These are phyloP conservation scores for Glaucidium brasilianum DNA, from an alignment of 2,113 vertebrate species.

Conservation along the genomic window DNA sequence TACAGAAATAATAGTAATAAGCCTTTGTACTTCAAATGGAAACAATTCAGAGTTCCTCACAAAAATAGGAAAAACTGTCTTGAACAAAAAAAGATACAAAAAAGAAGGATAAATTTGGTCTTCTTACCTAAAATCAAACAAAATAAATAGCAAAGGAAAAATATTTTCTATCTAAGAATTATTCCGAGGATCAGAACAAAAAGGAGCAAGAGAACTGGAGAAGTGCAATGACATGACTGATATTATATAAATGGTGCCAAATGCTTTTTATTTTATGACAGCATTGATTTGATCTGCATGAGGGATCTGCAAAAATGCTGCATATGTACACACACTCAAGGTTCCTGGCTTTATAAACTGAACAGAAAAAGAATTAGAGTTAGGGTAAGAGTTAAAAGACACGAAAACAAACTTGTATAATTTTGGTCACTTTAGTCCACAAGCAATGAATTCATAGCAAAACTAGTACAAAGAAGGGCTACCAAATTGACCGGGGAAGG, in stretches of 20 bases:
- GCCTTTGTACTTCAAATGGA: not conserved
- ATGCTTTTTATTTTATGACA: not conserved
- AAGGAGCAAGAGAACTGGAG: not conserved
- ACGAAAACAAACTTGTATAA: not conserved
- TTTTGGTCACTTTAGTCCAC: not conserved
- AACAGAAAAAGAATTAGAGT: not conserved
- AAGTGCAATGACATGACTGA: not conserved
- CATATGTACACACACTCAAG: not conserved
- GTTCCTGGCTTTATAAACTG: not conserved
- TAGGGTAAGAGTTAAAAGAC: not conserved
- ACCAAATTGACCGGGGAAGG: not conserved
- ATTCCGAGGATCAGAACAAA: not conserved
- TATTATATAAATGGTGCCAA: not conserved
- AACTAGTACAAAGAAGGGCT: not conserved
- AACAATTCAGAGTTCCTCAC: not conserved
- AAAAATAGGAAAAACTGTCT: not conserved
- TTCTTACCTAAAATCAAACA: not conserved
- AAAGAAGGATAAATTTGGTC: not conserved
- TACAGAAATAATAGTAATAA: not conserved
- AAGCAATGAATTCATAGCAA: not conserved
- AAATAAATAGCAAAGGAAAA: not conserved
- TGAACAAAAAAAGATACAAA: not conserved
- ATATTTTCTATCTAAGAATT: not conserved
- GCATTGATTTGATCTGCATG: not conserved
- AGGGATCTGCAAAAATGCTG: not conserved